These are phyloP conservation scores for Drosophila tani DNA, from an alignment of 1,140 invertebrate genomes.

Conservation along the genomic window DNA sequence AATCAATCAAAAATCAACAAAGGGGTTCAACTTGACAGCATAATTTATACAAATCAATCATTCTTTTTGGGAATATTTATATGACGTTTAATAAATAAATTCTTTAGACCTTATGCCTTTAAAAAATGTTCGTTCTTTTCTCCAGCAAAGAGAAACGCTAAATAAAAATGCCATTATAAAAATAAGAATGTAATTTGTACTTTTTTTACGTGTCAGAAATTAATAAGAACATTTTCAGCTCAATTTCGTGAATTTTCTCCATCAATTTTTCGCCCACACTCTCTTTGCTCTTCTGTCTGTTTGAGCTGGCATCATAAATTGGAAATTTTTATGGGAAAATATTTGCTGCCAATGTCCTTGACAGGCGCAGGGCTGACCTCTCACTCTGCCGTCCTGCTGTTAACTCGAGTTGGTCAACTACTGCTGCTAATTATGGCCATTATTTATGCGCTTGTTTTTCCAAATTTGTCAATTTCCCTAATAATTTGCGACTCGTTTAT, in stretches of 20 bases:
- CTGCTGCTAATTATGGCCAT: conserved; percentile 56
- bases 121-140: no score
- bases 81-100: background rate
- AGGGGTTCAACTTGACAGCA: background rate
- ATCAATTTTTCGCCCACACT: conserved; percentile 27
- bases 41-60: conserved; percentile 9
- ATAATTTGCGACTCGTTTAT: conserved; percentile 47
- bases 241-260: background rate
- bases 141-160: background rate
- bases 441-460: conserved; percentile 52
- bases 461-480: conserved; percentile 50
- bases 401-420: conserved; percentile 30
- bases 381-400: background rate
- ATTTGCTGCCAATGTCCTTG: conserved; percentile 32
- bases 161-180: background rate
- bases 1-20: conserved; percentile 3
- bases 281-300: conserved; percentile 3
- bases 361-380: conserved; percentile 19
- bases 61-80: background rate
- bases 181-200: background rate
- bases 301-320: conserved; percentile 34
- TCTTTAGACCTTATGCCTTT: background rate
- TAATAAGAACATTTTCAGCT: background rate
- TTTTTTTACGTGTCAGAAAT: background rate
- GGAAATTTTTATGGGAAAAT: conserved; percentile 40